These are phyloP conservation scores for Rhabdomys dilectus DNA, from an alignment of 2,113 vertebrate genomes.

Conservation along the genomic window DNA sequence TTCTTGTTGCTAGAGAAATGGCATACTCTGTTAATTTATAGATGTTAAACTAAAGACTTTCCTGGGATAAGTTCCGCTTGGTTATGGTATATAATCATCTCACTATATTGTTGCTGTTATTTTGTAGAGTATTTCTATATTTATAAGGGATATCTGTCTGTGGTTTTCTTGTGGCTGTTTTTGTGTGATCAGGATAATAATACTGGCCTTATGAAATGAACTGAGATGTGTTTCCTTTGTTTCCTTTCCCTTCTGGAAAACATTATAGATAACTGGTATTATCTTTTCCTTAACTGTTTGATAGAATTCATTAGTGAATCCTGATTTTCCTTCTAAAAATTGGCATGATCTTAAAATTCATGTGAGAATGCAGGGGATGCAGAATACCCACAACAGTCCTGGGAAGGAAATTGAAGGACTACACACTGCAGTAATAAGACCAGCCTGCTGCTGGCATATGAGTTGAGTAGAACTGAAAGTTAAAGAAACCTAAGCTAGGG, in stretches of 20 bases:
- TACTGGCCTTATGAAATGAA: conserved; percentile 36
- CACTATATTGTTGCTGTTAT: conserved; percentile 10
- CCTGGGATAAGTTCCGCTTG: conserved; percentile 4
- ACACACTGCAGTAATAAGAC: conserved; percentile 33
- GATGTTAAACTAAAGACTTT: neutral
- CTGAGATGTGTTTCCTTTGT: conserved; percentile 35
- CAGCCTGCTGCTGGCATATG: neutral
- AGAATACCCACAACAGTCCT: conserved; percentile 34
- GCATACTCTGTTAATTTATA: neutral
- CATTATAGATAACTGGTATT: conserved; percentile 31
- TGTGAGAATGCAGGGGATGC: conserved; percentile 15
- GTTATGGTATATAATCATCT: neutral
- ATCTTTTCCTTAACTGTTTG: conserved; percentile 41
- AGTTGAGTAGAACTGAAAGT: conserved; percentile 8
- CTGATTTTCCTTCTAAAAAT: conserved; percentile 45
- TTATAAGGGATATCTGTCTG: neutral
- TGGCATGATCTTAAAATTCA: conserved; percentile 43
- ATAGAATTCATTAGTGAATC: conserved; percentile 30
- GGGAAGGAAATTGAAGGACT: conserved; percentile 46
- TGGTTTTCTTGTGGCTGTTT: neutral
- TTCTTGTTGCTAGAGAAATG: neutral
- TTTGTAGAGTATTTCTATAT: conserved; percentile 3
- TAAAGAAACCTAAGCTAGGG: neutral
- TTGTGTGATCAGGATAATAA: neutral
- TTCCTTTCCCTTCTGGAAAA: conserved; percentile 57